A percentile compares a stretch with the other conserved stretches of the same genome.
These are phyloP conservation scores for Gymnobelideus leadbeateri DNA, from an alignment of 2,113 vertebrate species.

Conservation along the genomic window DNA sequence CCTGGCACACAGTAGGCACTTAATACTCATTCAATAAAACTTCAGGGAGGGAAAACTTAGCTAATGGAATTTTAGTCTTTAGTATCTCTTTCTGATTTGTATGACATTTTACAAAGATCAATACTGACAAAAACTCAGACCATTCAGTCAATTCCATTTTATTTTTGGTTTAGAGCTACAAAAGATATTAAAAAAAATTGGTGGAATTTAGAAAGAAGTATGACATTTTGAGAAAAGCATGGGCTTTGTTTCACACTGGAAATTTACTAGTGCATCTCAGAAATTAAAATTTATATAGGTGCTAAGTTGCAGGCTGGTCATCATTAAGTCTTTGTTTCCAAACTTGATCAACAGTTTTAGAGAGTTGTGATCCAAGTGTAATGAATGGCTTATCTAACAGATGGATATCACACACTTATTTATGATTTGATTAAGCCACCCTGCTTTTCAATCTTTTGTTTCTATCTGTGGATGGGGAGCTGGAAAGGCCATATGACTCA, in stretches of 20 bases:
- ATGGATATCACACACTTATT: slow-evolving; percentile 16
- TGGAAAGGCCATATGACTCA: not conserved
- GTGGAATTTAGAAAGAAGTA: slow-evolving; percentile 15
- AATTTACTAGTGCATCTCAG: not conserved
- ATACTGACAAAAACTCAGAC: slow-evolving; percentile 3
- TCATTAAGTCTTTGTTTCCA: no score
- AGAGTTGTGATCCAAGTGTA: not conserved
- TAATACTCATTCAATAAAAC: slow-evolving; percentile 24
- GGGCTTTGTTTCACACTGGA: slow-evolving; percentile 34
- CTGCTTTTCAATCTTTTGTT: slow-evolving; percentile 3
- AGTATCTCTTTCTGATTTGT: slow-evolving; percentile 10
- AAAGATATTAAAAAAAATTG: not conserved
- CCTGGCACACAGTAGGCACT: not conserved
- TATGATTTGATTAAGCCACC: slow-evolving; percentile 15
- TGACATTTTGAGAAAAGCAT: slow-evolving; percentile 6
- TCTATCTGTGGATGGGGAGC: not conserved
- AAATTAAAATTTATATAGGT: slow-evolving; percentile 2
- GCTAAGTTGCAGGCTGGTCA: no score
- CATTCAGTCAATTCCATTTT: not conserved
- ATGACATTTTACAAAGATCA: slow-evolving; percentile 28
- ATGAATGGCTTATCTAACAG: slow-evolving; percentile 19
- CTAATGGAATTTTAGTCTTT: slow-evolving; percentile 19
- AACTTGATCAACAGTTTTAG: not conserved
- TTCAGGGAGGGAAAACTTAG: slow-evolving; percentile 33
- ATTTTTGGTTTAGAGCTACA: not conserved